Base-by-base conservation (phyloP, 2,888 invertebrate genomes). In the Hofmannophila pseudospretella region DNA sequence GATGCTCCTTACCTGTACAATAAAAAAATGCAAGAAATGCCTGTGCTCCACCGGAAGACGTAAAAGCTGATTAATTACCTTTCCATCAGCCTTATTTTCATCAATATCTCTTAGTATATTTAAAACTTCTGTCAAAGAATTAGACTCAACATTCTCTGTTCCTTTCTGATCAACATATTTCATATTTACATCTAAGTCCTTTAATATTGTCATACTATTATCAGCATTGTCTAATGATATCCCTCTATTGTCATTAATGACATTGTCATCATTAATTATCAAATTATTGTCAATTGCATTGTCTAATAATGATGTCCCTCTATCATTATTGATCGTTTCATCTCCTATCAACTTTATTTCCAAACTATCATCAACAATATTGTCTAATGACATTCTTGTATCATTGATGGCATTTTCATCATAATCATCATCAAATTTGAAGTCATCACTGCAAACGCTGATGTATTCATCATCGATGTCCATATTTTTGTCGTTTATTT, bases 371-470 rank as follows among this genome's bases (percentile, higher is more conserved):
- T 5, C 16, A 5, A 16, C 16, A 4, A 4, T 5, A 4, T 3
- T 16, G 5, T 16, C 16, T 16, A 16, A 16, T 16, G 16, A 16
- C 16, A 16, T 16, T 32, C 30, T 38, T 45, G 10, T 10, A 3
- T 30, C 30, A 38, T 33, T 10, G 40, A 32, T 32, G 13, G 27
- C 34, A 33, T 26, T 31, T 23, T 41, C 38, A 38, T 39, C 35
- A 25, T 39, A 36, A 36, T 47, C 41, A 32, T 54, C 53, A n/a
- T 57, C 50, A 7, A 67, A 41, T 2, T 57, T 36, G 28, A 79
- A 78, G 34, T 77, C 78, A 2, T 73, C 68, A 41, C 72, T 77
- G 33, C 60, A 60, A 0, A 71, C 19, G 4, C 56, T 67, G 4
- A 55, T 38, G 3, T 58, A 54, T 3, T 54, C 26, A 36, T 68